Evolutionary conservation across 2,797 vertebrate species (phyloP).

Genomic region (Tragopan temminckii): DNA sequence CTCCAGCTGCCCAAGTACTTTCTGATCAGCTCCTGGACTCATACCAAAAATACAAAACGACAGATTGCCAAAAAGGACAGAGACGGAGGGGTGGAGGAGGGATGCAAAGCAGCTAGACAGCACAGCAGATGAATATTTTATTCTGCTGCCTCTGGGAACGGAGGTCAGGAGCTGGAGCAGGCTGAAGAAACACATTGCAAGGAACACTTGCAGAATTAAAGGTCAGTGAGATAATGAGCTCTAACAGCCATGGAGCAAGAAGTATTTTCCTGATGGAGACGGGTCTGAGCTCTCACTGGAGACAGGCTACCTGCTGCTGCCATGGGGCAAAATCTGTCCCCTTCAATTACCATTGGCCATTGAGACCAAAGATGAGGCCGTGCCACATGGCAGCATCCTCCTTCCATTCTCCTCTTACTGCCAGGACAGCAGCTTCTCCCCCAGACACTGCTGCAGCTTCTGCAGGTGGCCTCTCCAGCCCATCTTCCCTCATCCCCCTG

Average conservation of each 20-base stretch:
- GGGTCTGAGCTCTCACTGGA: background rate
- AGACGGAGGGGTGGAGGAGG: background rate
- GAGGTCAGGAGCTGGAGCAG: background rate
- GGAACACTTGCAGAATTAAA: background rate
- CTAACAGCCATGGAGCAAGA: background rate
- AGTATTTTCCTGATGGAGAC: background rate
- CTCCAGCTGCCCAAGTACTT: constrained; percentile 42
- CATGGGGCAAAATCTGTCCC: background rate
- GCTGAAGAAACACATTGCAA: background rate
- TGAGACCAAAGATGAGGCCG: background rate
- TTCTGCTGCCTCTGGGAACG: background rate
- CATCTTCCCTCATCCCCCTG: accelerated
- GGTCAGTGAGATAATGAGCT: background rate
- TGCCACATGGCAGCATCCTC: background rate
- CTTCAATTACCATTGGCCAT: accelerated
- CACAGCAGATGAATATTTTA: constrained; percentile 28
- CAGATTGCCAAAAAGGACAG: constrained; percentile 51
- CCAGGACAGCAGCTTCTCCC: background rate
- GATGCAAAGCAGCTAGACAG: background rate
- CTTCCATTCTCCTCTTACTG: accelerated
- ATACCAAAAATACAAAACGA: background rate
- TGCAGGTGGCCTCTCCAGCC: background rate
- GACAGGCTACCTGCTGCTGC: background rate
- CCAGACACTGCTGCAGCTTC: background rate
- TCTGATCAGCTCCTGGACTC: constrained; percentile 30